Base-by-base conservation (phyloP, 92 coral and sea anemone genomes). In the Diadumene lineata region DNA sequence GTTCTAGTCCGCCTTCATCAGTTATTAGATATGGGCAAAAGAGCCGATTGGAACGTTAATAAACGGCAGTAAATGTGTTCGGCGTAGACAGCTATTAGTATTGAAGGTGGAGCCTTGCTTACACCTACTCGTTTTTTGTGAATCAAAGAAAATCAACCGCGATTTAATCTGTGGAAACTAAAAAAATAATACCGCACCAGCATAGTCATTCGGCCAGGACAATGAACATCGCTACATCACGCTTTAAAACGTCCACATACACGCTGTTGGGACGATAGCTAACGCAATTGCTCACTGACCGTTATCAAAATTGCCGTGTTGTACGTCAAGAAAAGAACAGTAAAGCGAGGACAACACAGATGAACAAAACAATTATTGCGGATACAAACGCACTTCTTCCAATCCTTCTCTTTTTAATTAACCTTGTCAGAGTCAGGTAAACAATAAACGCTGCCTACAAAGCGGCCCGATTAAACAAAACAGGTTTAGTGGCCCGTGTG, bases 401-500 rank as follows among this genome's bases (percentile, higher is more conserved):
- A 72, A 22, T 66, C 51, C 82, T 56, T 81, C 88, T 77, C 82
- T 65, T 70, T 84, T 88, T 86, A 81, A 91, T 85, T 91, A 88
- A 89, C 90, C 79, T 48, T 79, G 90, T 88, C 90, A 74, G 80
- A 84, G 79, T 30, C 68, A 76, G 55, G 70, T 80, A 79, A 86
- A 86, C 86, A 91, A 86, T 58, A 64, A 51, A 75, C 72, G 67
- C 56, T 60, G 26, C 23, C 84, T 55, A 69, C 86, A 88, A 91
- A 66, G 90, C 90, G 93, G 93, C 82, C 56, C 86, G 85, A 48
- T 34, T 74, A 82, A 85, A 82, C 83, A 76, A 85, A 88, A 75
- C 81, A 81, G 60, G 70, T 73, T 78, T 74, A 88, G 68, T 78
- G 82, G 90, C 68, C 88, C 90, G 90, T 88, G 92, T 63, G 82